Evolutionary conservation across 2,113 vertebrate genomes (phyloP).

Genomic region (Cynoglossus semilaevis): DNA sequence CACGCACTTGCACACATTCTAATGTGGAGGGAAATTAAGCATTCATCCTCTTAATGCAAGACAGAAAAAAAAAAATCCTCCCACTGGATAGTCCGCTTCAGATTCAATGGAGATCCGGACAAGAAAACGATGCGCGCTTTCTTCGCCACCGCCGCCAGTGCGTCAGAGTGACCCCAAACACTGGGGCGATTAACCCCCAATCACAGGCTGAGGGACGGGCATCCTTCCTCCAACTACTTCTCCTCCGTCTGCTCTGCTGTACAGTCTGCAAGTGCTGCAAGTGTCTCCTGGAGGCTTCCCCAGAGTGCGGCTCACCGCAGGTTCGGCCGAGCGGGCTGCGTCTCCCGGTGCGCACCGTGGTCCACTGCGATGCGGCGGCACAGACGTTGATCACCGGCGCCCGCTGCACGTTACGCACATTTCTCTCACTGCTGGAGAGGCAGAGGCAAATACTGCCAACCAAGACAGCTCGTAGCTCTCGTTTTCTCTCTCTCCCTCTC

Average conservation of each 20-base stretch:
- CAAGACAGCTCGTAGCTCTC: conserved; percentile 56
- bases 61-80: conserved; percentile 23
- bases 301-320: too few relatives aligned
- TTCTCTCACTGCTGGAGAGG: conserved; percentile 60
- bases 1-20: conserved; percentile 57
- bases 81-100: conserved; percentile 46
- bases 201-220: conserved; percentile 37
- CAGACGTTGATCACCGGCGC: conserved; percentile 59
- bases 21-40: conserved; percentile 15
- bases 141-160: conserved; percentile 31
- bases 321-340: too few relatives aligned
- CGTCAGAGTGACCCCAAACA: conserved; percentile 56
- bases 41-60: conserved; percentile 19
- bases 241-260: not conserved
- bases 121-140: conserved; percentile 28
- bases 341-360: conserved; percentile 45
- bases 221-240: conserved; percentile 30
- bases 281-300: too few relatives aligned
- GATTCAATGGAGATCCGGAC: conserved; percentile 23
- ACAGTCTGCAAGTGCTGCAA: conserved; percentile 21
- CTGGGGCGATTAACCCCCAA: conserved; percentile 52
- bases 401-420: conserved; percentile 66
- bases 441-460: conserved; percentile 49
- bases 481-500: conserved; percentile 8
- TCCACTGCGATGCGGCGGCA: conserved; percentile 57